Conservation (phyloP, 2,113 vertebrate genomes). For the Nycticryphes semicollaris region DNA sequence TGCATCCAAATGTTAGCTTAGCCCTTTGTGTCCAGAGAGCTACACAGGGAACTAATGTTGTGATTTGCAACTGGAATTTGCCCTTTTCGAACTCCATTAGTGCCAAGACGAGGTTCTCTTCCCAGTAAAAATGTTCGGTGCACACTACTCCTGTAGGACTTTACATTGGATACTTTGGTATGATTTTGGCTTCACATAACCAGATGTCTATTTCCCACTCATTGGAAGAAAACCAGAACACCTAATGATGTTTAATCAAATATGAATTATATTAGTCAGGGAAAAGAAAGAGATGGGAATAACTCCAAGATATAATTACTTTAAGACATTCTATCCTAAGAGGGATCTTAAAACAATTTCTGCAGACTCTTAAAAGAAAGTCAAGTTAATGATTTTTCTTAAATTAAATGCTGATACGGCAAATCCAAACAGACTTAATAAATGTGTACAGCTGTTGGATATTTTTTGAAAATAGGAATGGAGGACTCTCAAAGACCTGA, state of each 20-base stretch:
- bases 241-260: not conserved
- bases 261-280: not conserved
- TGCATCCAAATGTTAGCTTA: not conserved
- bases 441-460: not conserved
- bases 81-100: not conserved
- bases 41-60: not conserved
- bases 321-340: not conserved
- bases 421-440: not conserved
- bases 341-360: not conserved
- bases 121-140: rapidly evolving
- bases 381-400: not conserved
- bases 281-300: not conserved
- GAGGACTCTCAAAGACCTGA: not conserved
- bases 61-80: not conserved
- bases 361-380: not conserved
- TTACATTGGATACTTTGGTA: not conserved
- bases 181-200: not conserved
- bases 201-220: not conserved
- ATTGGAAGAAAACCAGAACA: not conserved
- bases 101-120: not conserved
- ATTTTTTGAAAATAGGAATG: not conserved
- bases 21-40: not conserved
- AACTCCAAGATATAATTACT: not conserved
- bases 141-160: not conserved
- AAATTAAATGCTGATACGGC: not conserved